Conservation (phyloP, 1,140 invertebrate species). For the Leptinotarsa defecta region DNA sequence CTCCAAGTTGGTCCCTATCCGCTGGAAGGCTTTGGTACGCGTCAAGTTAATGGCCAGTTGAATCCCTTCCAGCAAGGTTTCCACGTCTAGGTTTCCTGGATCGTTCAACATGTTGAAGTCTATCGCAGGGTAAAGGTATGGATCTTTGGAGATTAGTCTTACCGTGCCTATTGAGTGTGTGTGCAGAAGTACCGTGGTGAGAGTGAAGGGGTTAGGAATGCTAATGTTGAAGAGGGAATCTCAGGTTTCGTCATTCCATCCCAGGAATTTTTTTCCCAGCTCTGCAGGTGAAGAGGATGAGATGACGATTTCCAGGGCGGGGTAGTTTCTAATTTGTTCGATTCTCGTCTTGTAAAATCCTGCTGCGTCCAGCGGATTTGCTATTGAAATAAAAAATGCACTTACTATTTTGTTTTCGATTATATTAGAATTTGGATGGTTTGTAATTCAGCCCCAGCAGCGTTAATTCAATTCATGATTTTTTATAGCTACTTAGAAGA, state of each 20-base stretch:
- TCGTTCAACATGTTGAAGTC: constrained; percentile 76
- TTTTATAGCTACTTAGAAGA: not conserved
- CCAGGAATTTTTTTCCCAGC: constrained; percentile 8
- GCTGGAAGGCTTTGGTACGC: constrained; percentile 63
- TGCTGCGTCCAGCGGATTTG: constrained; percentile 4
- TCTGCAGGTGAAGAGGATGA: not conserved
- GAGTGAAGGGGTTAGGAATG: not conserved
- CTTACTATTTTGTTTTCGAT: no score
- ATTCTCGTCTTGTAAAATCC: not conserved
- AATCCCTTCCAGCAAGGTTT: constrained; percentile 50
- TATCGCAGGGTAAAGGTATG: constrained; percentile 74
- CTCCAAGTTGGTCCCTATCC: constrained; percentile 61
- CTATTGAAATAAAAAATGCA: not conserved
- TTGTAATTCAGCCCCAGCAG: no score
- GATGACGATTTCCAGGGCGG: not conserved
- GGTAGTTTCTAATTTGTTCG: constrained; percentile 1
- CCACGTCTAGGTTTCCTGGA: constrained; percentile 69
- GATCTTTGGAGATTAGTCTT: constrained; percentile 68
- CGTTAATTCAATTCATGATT: not conserved
- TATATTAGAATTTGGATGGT: no score
- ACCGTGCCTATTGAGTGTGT: constrained; percentile 63
- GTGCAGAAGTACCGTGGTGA: not conserved
- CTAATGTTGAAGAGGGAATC: not conserved
- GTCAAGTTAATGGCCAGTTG: constrained; percentile 61
- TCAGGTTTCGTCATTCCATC: constrained; percentile 16